Percentiles rank a stretch among this genome's conserved stretches.
phyloP scores from a whole-genome alignment of 2,888 invertebrate genomes.

The Cerastis leucographa region DNA sequence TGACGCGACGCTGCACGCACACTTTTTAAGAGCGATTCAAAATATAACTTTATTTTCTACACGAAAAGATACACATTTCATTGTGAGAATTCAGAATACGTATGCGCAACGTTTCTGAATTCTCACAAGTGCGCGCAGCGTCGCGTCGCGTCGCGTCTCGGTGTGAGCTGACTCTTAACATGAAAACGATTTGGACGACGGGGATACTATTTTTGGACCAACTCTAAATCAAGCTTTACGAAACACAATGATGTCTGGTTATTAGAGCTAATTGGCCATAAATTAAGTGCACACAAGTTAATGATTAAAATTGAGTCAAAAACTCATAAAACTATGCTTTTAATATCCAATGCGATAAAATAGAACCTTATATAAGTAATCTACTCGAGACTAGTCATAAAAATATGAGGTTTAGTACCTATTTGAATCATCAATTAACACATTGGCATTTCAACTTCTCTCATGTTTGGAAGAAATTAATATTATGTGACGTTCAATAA shows the following conservation, averaged over 20 bases:
- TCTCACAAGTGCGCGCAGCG: too few species aligned
- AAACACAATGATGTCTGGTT: neutral
- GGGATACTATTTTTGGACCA: too few species aligned
- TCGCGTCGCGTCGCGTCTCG: too few species aligned
- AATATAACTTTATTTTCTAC: too few species aligned
- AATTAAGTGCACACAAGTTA: neutral
- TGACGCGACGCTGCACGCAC: too few species aligned
- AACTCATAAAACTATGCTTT: conserved; percentile 34
- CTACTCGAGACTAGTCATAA: neutral
- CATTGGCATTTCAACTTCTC: neutral
- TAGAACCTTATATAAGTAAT: conserved; percentile 1
- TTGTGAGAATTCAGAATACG: too few species aligned
- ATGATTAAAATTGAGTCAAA: neutral
- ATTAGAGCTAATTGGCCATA: conserved; percentile 12
- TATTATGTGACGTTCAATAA: neutral
- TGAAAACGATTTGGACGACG: too few species aligned
- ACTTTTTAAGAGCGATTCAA: too few species aligned
- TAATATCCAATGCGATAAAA: conserved; percentile 29
- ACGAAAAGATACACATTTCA: too few species aligned
- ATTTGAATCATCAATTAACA: neutral
- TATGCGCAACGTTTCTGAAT: too few species aligned
- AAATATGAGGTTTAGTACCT: conserved; percentile 17
- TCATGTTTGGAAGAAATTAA: neutral
- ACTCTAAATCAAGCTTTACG: neutral
- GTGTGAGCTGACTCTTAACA: too few species aligned